Evolutionary conservation across 2,888 invertebrate genomes (phyloP).

Genomic region (Omphaloscelis lunosa): DNA sequence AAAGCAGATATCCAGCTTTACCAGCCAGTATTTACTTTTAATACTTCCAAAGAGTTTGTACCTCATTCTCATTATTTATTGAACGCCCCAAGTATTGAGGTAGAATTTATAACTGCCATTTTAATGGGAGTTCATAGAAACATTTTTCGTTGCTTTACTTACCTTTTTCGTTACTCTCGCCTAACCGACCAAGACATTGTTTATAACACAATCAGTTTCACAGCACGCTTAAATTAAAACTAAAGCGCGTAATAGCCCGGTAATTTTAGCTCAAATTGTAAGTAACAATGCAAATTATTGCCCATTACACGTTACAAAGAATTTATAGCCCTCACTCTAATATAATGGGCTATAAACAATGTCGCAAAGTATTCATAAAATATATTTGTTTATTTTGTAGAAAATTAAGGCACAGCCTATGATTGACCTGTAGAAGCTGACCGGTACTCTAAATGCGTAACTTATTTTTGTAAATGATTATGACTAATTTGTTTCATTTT

Average conservation of each 20-base stretch:
- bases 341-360: slow-evolving; percentile 76
- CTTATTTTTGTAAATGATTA: too few relatives aligned
- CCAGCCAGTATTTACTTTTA: too few relatives aligned
- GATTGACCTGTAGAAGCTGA: slow-evolving; percentile 15
- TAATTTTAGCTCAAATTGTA: slow-evolving; percentile 70
- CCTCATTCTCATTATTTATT: too few relatives aligned
- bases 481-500: too few relatives aligned
- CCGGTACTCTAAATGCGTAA: background rate
- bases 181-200: slow-evolving; percentile 32
- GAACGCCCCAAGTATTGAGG: too few relatives aligned
- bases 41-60: too few relatives aligned
- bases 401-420: slow-evolving; percentile 38
- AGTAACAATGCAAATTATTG: slow-evolving; percentile 75
- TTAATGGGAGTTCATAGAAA: background rate
- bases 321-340: slow-evolving; percentile 72
- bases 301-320: slow-evolving; percentile 73
- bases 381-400: slow-evolving; percentile 54
- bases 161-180: background rate
- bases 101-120: background rate
- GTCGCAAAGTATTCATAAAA: slow-evolving; percentile 68
- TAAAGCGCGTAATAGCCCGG: slow-evolving; percentile 54
- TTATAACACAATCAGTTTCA: slow-evolving; percentile 49
- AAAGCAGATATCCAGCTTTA: too few relatives aligned
- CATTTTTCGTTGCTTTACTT: background rate
- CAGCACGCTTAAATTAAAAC: slow-evolving; percentile 38